phyloP scores from a whole-genome alignment of 2,888 invertebrate genomes.

The Bursaphelenchus okinawaensis region DNA sequence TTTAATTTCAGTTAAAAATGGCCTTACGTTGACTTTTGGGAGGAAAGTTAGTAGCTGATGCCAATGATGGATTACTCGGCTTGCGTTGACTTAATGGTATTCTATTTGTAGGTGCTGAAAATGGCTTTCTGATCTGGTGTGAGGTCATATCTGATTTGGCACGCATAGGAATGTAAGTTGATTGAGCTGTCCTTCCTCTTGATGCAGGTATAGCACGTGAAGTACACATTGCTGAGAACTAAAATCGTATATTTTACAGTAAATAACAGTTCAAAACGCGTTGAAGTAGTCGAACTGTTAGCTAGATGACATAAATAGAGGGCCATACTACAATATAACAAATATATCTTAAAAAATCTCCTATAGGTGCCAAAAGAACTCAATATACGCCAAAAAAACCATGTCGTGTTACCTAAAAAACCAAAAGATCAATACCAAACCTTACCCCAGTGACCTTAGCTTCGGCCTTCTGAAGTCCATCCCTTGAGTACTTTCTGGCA shows the following conservation, averaged over 20 bases:
- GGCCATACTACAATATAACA: too few relatives aligned
- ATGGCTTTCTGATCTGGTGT: not conserved
- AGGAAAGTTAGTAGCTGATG: not conserved
- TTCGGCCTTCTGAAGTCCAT: not conserved
- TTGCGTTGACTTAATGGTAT: not conserved
- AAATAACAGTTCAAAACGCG: too few relatives aligned
- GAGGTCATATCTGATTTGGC: not conserved
- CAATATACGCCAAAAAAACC: too few relatives aligned
- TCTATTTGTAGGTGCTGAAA: not conserved
- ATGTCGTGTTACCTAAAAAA: too few relatives aligned
- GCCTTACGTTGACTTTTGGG: not conserved
- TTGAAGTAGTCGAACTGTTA: too few relatives aligned
- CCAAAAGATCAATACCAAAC: too few relatives aligned
- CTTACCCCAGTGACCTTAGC: not conserved
- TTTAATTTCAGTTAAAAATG: too few relatives aligned
- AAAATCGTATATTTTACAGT: not conserved
- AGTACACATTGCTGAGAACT: not conserved
- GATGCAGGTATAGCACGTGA: not conserved
- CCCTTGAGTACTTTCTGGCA: slow-evolving; percentile 1
- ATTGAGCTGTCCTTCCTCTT: not conserved
- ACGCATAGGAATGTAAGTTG: not conserved
- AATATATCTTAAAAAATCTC: too few relatives aligned
- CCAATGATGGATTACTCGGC: not conserved
- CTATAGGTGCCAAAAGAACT: too few relatives aligned
- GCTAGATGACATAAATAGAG: too few relatives aligned